Percentiles rank a stretch among this genome's conserved stretches.
phyloP scores from a whole-genome alignment of 2,113 vertebrate species.

The Perca fluviatilis region DNA sequence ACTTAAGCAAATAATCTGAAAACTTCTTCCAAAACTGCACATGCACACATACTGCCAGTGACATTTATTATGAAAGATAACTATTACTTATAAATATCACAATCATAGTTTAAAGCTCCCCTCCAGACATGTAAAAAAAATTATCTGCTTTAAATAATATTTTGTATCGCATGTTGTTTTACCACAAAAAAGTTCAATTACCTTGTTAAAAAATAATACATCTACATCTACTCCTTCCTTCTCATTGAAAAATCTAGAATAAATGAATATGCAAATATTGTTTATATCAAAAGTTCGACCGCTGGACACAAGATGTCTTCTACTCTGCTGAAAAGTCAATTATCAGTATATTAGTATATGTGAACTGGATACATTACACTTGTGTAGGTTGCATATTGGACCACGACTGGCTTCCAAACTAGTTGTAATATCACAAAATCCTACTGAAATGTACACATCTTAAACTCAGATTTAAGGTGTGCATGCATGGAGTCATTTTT shows the following conservation, averaged over 20 bases:
- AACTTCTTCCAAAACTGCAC: conserved; percentile 10
- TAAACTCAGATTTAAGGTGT: background rate
- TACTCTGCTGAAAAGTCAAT: background rate
- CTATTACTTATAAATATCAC: background rate
- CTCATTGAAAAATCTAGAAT: background rate
- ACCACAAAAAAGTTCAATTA: background rate
- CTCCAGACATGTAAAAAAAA: background rate
- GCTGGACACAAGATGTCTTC: background rate
- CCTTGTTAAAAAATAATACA: background rate
- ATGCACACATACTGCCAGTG: conserved; percentile 12
- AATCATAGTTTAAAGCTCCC: background rate
- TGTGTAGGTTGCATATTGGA: background rate
- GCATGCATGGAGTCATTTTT: background rate
- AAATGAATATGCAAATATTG: background rate
- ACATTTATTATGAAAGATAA: conserved; percentile 21
- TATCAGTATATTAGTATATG: background rate
- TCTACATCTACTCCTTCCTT: background rate
- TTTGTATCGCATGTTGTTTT: background rate
- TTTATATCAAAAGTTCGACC: background rate
- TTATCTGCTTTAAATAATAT: background rate
- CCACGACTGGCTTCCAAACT: background rate
- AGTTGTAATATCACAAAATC: background rate
- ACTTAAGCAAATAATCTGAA: conserved; percentile 19
- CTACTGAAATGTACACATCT: background rate
- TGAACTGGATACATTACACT: background rate